Evolutionary conservation across 2,113 vertebrate species (phyloP).

Genomic region (Scytalopus superciliaris): DNA sequence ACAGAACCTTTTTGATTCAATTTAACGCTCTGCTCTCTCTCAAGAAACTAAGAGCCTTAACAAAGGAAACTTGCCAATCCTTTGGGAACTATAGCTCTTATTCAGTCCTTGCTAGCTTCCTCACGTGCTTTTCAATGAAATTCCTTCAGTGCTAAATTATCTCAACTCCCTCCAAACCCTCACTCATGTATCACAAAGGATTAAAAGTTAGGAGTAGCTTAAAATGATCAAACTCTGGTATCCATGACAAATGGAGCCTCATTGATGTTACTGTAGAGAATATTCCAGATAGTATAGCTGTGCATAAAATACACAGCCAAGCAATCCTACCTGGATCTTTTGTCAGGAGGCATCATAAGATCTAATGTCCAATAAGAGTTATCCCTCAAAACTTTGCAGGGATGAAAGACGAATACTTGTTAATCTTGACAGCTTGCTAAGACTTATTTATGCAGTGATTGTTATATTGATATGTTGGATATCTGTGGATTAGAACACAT

Average conservation of each 20-base stretch:
- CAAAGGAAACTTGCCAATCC: neutral
- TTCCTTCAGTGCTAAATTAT: neutral
- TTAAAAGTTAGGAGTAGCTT: constrained; percentile 28
- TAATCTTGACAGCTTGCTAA: neutral
- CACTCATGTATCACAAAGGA: neutral
- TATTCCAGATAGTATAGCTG: neutral
- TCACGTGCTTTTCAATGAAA: neutral
- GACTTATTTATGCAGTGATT: neutral
- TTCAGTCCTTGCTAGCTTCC: neutral
- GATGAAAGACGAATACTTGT: neutral
- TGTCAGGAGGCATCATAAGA: neutral
- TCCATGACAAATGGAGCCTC: constrained; percentile 3
- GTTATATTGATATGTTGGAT: neutral
- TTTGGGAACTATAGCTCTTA: neutral
- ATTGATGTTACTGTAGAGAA: neutral
- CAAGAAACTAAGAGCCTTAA: constrained; percentile 1
- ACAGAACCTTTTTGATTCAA: constrained; percentile 2
- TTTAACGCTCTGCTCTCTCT: neutral
- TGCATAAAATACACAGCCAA: neutral
- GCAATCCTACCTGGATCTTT: neutral
- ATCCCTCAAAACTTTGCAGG: neutral
- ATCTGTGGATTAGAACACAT: neutral
- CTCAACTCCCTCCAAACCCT: neutral
- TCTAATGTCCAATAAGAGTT: neutral
- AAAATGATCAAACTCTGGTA: neutral